Percentiles rank a stretch among this genome's conserved stretches.
phyloP scores from a whole-genome alignment of 2,888 invertebrate genomes.

The Polylopha cassiicola region DNA sequence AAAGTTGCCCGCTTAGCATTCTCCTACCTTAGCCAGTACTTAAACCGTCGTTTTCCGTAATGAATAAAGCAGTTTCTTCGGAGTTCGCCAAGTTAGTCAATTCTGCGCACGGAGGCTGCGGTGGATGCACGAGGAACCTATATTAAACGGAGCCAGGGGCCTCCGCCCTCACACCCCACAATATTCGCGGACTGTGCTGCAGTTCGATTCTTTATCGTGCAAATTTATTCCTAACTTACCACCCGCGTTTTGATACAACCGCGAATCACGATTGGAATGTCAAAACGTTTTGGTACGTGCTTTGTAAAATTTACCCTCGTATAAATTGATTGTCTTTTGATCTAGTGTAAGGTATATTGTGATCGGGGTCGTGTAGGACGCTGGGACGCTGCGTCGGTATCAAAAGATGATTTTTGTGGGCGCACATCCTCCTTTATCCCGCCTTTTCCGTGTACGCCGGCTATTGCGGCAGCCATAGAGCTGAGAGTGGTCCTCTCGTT shows the following conservation, averaged over 20 bases:
- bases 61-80: slow-evolving; percentile 21
- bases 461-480: slow-evolving; percentile 35
- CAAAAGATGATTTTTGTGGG: slow-evolving; percentile 37
- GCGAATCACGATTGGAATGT: slow-evolving; percentile 25
- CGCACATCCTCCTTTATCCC: slow-evolving; percentile 38
- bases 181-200: slow-evolving; percentile 23
- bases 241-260: slow-evolving; percentile 33
- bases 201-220: slow-evolving; percentile 26
- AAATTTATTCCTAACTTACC: slow-evolving; percentile 27
- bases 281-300: slow-evolving; percentile 21
- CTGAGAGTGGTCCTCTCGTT: slow-evolving; percentile 39
- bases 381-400: slow-evolving; percentile 7
- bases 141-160: slow-evolving; percentile 31
- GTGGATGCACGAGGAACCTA: slow-evolving; percentile 24
- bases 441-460: slow-evolving; percentile 61
- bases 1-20: slow-evolving; percentile 20
- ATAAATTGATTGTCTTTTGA: slow-evolving; percentile 7
- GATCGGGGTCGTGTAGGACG: slow-evolving; percentile 5
- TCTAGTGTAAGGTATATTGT: background rate
- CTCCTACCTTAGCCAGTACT: slow-evolving; percentile 13
- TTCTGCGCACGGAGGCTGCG: slow-evolving; percentile 21
- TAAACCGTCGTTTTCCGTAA: slow-evolving; percentile 18
- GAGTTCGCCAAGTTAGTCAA: slow-evolving; percentile 22
- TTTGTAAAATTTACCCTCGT: slow-evolving; percentile 16
- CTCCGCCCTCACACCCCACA: slow-evolving; percentile 26